These are phyloP conservation scores for Salvelinus namaycush DNA, from an alignment of 2,113 vertebrate genomes.

Conservation along the genomic window DNA sequence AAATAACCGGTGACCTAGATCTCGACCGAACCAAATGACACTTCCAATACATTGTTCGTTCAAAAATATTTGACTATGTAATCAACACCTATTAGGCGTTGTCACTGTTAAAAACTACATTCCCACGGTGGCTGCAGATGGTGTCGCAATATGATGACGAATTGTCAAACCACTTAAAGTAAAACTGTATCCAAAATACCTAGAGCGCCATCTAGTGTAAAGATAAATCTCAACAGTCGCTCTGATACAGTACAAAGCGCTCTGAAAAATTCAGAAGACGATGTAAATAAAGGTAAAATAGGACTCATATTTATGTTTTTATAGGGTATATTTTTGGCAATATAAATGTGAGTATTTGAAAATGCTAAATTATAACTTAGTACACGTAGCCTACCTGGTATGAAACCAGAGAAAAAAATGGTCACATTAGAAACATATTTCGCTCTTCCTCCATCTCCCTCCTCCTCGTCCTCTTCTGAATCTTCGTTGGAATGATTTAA, in stretches of 20 bases:
- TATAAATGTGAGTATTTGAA: neutral
- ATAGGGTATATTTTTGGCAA: neutral
- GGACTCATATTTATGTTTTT: neutral
- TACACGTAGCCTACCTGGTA: slow-evolving; percentile 7
- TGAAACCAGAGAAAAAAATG: slow-evolving; percentile 25
- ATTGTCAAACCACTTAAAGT: neutral
- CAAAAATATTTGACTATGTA: too few relatives aligned
- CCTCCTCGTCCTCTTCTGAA: slow-evolving; percentile 15
- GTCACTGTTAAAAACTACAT: neutral
- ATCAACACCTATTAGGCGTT: neutral
- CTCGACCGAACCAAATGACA: neutral
- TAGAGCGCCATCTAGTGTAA: neutral
- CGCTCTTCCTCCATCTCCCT: neutral
- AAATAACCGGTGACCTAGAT: neutral
- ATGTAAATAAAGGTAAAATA: neutral
- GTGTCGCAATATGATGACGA: neutral
- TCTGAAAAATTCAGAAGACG: too few relatives aligned
- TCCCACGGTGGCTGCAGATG: neutral
- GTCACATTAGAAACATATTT: slow-evolving; percentile 7
- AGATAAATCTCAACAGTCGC: neutral
- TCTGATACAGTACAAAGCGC: too few relatives aligned
- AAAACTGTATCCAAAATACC: neutral
- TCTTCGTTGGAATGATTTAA: neutral
- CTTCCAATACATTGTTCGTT: too few relatives aligned
- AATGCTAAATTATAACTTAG: too few relatives aligned